These are phyloP conservation scores for Metopolophium dirhodum DNA, from an alignment of 1,140 invertebrate species.

Conservation along the genomic window DNA sequence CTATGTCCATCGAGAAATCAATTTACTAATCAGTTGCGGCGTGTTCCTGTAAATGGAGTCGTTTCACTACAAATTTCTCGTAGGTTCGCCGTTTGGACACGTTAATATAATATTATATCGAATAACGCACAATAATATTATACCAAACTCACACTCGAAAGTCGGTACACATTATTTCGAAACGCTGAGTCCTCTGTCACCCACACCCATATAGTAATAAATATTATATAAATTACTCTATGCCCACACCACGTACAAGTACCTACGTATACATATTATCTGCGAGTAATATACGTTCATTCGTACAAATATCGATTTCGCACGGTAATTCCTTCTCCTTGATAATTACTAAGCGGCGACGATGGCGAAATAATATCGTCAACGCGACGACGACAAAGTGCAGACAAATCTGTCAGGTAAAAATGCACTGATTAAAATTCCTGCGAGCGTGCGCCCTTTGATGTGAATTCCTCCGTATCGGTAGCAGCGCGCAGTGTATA, in stretches of 20 bases:
- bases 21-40: background rate
- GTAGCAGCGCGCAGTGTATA: background rate
- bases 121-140: background rate
- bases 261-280: too few species aligned
- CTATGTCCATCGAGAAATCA: background rate
- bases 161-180: background rate
- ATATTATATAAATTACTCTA: too few species aligned
- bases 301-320: background rate
- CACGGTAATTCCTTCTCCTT: background rate
- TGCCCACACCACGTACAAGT: too few species aligned
- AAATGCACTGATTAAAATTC: slow-evolving; percentile 55
- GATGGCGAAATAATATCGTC: slow-evolving; percentile 15
- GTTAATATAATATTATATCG: background rate
- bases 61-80: background rate
- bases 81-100: background rate
- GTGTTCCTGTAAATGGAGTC: background rate
- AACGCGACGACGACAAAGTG: background rate
- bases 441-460: background rate
- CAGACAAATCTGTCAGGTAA: slow-evolving; percentile 32
- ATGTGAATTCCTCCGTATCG: slow-evolving; percentile 51
- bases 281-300: too few species aligned
- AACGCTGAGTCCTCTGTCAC: background rate
- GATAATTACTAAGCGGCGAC: background rate
- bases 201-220: background rate
- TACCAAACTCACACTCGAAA: background rate